A percentile compares a stretch with the other conserved stretches of the same genome.
Conservation (phyloP, 1,140 invertebrate species). For the Papilio dardanus region DNA sequence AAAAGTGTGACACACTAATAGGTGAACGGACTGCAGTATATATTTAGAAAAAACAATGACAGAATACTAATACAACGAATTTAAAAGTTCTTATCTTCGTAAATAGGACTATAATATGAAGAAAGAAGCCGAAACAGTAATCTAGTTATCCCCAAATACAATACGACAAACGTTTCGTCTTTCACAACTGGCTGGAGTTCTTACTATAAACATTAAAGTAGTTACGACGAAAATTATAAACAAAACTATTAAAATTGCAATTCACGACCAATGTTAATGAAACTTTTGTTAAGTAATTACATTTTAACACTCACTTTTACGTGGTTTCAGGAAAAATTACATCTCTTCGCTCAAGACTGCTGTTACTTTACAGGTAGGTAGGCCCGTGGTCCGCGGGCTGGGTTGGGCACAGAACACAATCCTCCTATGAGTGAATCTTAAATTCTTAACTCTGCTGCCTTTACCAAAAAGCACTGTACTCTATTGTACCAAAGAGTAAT, state of each 20-base stretch:
- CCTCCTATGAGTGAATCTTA: too few species aligned
- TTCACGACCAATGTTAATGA: background rate
- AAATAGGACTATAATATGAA: background rate
- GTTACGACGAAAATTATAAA: background rate
- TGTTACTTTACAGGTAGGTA: background rate
- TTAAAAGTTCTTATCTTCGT: background rate
- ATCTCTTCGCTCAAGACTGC: background rate
- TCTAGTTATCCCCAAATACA: background rate
- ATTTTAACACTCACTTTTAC: background rate
- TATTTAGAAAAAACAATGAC: constrained; percentile 48
- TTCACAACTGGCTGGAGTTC: background rate
- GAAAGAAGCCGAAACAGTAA: background rate
- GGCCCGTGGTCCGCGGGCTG: background rate
- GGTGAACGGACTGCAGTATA: constrained; percentile 56
- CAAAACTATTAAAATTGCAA: background rate
- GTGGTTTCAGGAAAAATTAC: background rate
- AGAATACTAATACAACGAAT: constrained; percentile 1
- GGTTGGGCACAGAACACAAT: too few species aligned
- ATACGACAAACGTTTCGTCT: constrained; percentile 11
- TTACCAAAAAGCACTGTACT: too few species aligned
- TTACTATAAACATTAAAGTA: constrained; percentile 16
- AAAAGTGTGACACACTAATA: constrained; percentile 54
- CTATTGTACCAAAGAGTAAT: too few species aligned
- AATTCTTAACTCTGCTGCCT: too few species aligned
- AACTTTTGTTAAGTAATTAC: background rate